Evolutionary conservation across 2,888 invertebrate genomes (phyloP).

Genomic region (Dolichomitus sp.): DNA sequence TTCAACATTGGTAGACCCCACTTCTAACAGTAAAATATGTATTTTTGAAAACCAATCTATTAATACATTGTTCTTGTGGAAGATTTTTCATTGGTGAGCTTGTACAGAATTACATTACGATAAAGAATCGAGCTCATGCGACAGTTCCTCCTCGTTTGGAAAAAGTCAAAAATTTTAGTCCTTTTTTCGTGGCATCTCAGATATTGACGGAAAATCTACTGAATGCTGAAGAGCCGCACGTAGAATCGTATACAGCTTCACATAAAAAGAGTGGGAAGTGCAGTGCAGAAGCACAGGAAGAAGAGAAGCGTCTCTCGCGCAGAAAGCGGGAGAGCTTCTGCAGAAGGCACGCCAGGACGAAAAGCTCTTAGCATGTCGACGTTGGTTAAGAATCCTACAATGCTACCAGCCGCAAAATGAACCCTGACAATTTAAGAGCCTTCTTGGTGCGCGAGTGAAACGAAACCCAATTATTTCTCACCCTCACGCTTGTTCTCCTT

Average conservation of each 20-base stretch:
- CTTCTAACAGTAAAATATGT: no score
- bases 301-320: constrained; percentile 48
- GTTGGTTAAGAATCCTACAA: constrained; percentile 75
- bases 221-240: constrained; percentile 33
- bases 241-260: constrained; percentile 48
- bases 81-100: no score
- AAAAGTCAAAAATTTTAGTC: constrained; percentile 3
- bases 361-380: constrained; percentile 83
- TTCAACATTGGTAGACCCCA: no score
- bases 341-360: constrained; percentile 69
- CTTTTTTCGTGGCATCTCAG: constrained; percentile 6
- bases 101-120: no score
- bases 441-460: constrained; percentile 76
- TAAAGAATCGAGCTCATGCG: not conserved
- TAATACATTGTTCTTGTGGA: no score
- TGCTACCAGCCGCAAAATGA: constrained; percentile 74
- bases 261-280: constrained; percentile 22
- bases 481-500: constrained; percentile 39
- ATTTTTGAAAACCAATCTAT: no score
- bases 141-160: not conserved
- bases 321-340: constrained; percentile 50
- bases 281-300: constrained; percentile 26
- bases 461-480: constrained; percentile 81
- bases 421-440: constrained; percentile 82
- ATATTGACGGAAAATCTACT: constrained; percentile 12